Evolutionary conservation across 2,113 vertebrate species (phyloP).

Genomic region (Boulengeromyrus knoepffleri): DNA sequence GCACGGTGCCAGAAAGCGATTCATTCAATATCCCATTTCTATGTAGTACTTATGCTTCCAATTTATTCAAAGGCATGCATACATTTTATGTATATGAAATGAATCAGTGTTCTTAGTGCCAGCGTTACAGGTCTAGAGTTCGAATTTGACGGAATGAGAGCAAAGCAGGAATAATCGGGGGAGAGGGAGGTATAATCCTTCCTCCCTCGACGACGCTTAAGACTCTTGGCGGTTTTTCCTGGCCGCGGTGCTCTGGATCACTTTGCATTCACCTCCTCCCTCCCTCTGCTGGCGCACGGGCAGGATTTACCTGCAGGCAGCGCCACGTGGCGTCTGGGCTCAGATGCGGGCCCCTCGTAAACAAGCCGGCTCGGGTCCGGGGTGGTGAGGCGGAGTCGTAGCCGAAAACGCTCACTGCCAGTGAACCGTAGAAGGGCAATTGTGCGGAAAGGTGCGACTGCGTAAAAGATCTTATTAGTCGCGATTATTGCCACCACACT

Average conservation of each 20-base stretch:
- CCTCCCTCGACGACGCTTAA: not conserved
- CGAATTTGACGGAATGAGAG: not conserved
- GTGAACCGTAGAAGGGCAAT: constrained; percentile 4
- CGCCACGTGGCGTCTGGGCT: not conserved
- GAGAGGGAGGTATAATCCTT: not conserved
- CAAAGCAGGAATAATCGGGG: not conserved
- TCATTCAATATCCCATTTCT: not conserved
- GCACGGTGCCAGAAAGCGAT: not conserved
- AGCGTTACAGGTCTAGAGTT: not conserved
- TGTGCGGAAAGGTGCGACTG: constrained; percentile 25
- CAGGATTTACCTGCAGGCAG: not conserved
- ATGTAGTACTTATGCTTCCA: not conserved
- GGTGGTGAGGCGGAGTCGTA: constrained; percentile 14
- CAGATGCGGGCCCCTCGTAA: not conserved
- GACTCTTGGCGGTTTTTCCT: constrained; percentile 1
- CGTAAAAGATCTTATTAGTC: constrained; percentile 28
- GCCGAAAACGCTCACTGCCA: constrained; percentile 28
- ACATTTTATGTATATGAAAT: not conserved
- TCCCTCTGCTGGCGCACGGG: not conserved
- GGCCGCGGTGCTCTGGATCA: not conserved
- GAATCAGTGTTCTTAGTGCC: not conserved
- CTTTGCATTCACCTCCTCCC: not conserved
- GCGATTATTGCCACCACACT: constrained; percentile 20
- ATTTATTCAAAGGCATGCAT: not conserved
- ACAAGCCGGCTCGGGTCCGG: constrained; percentile 5